Conservation (phyloP, 2,113 vertebrate species). For the Taurulus bubalis region DNA sequence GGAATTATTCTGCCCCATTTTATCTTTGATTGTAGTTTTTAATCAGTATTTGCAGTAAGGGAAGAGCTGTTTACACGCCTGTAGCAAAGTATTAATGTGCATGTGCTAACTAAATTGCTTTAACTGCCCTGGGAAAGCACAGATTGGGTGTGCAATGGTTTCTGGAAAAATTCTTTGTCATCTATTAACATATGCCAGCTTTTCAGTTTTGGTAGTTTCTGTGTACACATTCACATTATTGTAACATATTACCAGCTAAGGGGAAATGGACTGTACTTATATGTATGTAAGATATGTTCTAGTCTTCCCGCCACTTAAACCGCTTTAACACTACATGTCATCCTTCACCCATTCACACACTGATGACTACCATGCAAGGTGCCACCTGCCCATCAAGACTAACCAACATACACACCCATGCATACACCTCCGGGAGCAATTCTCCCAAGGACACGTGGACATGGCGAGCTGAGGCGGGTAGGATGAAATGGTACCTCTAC, state of each 20-base stretch:
- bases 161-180: not conserved
- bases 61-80: slow-evolving; percentile 54
- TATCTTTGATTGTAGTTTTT: slow-evolving; percentile 48
- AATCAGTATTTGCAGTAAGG: slow-evolving; percentile 52
- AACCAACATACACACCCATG: not conserved
- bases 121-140: slow-evolving; percentile 5
- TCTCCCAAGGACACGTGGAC: too few species aligned
- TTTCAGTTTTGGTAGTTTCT: not conserved
- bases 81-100: slow-evolving; percentile 45
- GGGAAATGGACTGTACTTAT: too few species aligned
- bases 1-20: slow-evolving; percentile 46
- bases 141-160: not conserved
- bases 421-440: too few species aligned
- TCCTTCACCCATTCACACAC: too few species aligned
- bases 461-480: too few species aligned
- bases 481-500: not conserved
- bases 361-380: too few species aligned
- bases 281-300: not conserved
- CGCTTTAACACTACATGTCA: too few species aligned
- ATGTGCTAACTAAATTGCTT: slow-evolving; percentile 30
- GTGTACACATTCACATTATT: not conserved
- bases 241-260: not conserved
- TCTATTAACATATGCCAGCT: not conserved
- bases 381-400: too few species aligned
- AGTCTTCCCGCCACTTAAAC: too few species aligned